Base-by-base conservation (phyloP, 2,888 invertebrate genomes). In the Heliconius cydno region DNA sequence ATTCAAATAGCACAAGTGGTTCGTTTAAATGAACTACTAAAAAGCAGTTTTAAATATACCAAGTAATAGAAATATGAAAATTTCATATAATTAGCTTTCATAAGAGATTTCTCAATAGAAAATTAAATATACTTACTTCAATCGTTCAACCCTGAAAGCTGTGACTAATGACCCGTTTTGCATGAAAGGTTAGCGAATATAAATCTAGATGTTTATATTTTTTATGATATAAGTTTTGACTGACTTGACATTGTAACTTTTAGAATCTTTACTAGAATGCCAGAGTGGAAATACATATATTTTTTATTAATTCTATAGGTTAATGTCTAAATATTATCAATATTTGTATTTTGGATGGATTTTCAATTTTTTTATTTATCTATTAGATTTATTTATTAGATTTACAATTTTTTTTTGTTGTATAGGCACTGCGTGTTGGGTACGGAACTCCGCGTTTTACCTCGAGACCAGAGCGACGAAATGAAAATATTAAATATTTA, bases 41-140 rank as follows among this genome's bases (percentile, higher is more conserved):
- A n/a, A 65, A 25, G 25, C 25, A 65, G 63, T 65, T 65, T 68
- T 6, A 68, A 41, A 68, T 68, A 68, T 6, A 25, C 22, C 67
- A 38, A 25, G 6, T 46, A 25, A 25, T 28, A 25, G 25, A 46
- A 70, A 28, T 70, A 70, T 46, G 41, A 41, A 46, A 15, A 41
- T 12, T n/a, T 41, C 19, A 70, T 46, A 25, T 41, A 70, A 70
- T 70, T 70, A 46, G 73, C 34, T 73, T 73, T 46, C 34, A 60
- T 38, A 73, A 25, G 12, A 60, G 34, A 73, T 73, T 73, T 73
- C 57, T n/a, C 72, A 60, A 13, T 57, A 73, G 57, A 13, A 73
- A 60, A 72, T n/a, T 34, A 19, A 73, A 73, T 60, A 38, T 60
- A 38, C 57, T 15, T 38, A 30, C 72, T 30, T 34, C 28, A 73